Conservation (phyloP, 2,113 vertebrate species). For the Rafetus swinhoei region DNA sequence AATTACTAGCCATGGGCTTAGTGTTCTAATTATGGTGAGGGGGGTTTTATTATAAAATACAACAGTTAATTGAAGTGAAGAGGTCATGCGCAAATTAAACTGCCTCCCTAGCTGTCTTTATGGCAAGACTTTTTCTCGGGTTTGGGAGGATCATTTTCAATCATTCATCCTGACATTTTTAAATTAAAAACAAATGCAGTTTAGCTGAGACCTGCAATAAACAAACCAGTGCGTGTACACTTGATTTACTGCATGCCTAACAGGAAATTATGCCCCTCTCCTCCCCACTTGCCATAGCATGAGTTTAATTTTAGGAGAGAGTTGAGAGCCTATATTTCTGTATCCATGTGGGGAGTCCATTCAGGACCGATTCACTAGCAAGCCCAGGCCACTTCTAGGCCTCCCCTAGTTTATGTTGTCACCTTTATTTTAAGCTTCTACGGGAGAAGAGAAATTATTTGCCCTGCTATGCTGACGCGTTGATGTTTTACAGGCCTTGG, state of each 20-base stretch:
- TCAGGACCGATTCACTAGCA: not conserved
- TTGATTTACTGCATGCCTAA: not conserved
- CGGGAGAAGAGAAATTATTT: not conserved
- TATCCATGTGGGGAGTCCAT: not conserved
- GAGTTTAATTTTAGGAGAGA: accelerated
- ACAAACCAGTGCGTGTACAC: not conserved
- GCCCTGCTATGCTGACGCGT: accelerated
- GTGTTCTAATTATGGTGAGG: accelerated
- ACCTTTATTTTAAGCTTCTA: accelerated
- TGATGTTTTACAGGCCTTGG: slow-evolving; percentile 84
- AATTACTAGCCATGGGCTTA: not conserved
- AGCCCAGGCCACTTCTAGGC: not conserved
- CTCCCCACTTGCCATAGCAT: not conserved
- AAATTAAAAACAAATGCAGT: not conserved
- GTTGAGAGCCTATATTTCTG: not conserved
- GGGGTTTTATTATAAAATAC: not conserved
- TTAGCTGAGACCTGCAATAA: accelerated
- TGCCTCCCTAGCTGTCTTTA: accelerated
- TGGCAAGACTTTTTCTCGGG: not conserved
- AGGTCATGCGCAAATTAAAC: not conserved
- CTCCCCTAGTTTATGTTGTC: not conserved
- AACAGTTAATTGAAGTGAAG: not conserved
- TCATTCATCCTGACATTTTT: not conserved
- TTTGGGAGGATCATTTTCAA: accelerated
- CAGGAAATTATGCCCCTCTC: not conserved